Evolutionary conservation across 2,797 vertebrate genomes (phyloP).

Genomic region (Vipera latastei): DNA sequence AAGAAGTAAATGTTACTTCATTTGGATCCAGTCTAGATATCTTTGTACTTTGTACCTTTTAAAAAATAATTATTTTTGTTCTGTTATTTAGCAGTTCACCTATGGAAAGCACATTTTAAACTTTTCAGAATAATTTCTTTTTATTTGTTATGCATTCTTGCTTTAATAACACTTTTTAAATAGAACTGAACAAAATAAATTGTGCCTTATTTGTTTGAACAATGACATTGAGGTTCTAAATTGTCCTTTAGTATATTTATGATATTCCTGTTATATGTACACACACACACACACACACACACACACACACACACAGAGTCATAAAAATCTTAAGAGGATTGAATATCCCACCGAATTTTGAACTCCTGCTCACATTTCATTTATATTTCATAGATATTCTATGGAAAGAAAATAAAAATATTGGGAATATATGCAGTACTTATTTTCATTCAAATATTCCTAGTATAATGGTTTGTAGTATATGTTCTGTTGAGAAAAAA

Average conservation of each 20-base stretch:
- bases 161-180: not conserved
- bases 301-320: too few relatives aligned
- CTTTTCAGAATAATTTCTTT: not conserved
- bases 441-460: not conserved
- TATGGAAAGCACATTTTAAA: not conserved
- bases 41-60: not conserved
- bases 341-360: not conserved
- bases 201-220: not conserved
- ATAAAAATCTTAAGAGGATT: not conserved
- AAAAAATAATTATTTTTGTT: not conserved
- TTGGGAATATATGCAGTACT: not conserved
- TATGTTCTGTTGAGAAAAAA: not conserved
- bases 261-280: not conserved
- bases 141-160: not conserved
- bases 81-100: not conserved
- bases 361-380: not conserved
- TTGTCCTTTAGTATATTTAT: not conserved
- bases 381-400: not conserved
- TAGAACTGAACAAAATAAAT: not conserved
- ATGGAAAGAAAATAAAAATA: not conserved
- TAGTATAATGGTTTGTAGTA: not conserved
- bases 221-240: not conserved
- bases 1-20: not conserved
- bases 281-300: not conserved
- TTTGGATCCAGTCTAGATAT: not conserved